Evolutionary conservation across 2,113 vertebrate species (phyloP).

Genomic region (Suncus etruscus): DNA sequence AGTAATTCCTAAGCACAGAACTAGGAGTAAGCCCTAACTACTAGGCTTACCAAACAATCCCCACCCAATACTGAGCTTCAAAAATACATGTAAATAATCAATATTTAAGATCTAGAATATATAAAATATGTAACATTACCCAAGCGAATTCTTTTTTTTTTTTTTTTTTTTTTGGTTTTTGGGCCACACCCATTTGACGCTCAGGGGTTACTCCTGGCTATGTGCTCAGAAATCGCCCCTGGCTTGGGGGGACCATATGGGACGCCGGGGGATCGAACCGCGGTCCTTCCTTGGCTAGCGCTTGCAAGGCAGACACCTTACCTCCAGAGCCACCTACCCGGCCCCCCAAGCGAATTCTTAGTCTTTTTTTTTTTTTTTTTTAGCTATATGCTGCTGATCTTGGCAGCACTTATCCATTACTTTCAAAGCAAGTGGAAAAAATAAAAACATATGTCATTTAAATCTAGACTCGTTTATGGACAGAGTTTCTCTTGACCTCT

Average conservation of each 20-base stretch:
- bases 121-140: conserved; percentile 9
- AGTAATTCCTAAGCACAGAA: no score
- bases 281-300: no score
- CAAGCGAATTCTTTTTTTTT: neutral
- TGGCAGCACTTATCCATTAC: neutral
- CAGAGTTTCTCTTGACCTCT: conserved; percentile 8
- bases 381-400: neutral
- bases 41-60: no score
- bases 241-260: no score
- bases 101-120: conserved; percentile 13
- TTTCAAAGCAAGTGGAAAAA: neutral
- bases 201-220: no score
- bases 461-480: neutral
- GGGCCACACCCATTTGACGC: no score
- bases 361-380: neutral
- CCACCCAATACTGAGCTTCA: conserved; percentile 39
- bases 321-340: no score
- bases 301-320: no score
- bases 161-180: neutral
- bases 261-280: no score
- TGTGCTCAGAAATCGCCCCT: no score
- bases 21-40: no score
- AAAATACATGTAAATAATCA: neutral
- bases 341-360: conserved; percentile 1
- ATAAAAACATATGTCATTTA: neutral